Evolutionary conservation across 2,113 vertebrate species (phyloP), one percentile per base, ranked within the genome.

Genomic region (Tor tambroides): DNA sequence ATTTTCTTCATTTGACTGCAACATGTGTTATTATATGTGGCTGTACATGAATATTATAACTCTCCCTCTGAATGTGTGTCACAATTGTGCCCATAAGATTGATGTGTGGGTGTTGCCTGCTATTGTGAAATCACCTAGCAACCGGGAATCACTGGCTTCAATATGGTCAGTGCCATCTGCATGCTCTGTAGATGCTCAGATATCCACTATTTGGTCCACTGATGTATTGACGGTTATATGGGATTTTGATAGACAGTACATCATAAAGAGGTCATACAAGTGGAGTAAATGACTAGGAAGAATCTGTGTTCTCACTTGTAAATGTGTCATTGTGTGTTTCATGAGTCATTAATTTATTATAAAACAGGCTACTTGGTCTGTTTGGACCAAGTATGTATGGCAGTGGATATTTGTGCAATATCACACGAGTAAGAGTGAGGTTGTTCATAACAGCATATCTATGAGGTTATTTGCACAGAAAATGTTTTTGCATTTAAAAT

Each of bases 101-200:
- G 28, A 79, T 63, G 28, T 65, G n/a, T 84, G 72, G 81, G 63
- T 83, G 65, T 72, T 85, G 74, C 21, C 65, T 80, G 67, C 61
- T 43, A 65, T 65, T 71, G 65, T 88, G 76, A 81, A 72, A 87
- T 78, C 82, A 83, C 89, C 83, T 89, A 86, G 89, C 91, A 91
- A 91, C 89, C n/a, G 35, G 23, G 35, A 79, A 77, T 67, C 81
- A 89, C 80, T 49, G 80, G 69, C n/a, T 88, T 14, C 35, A 49
- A 11, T 59, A 72, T 69, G 65, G 72, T 72, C 78, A 79, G 75
- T 80, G 30, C 69, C 75, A 84, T 83, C 67, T 63, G 21, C 74
- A 15, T 63, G 63, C 67, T 78, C 51, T 49, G 30, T 65, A 67
- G 30, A 28, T 17, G 43, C 30, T 81, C 14, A 67, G 23, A 32